These are phyloP conservation scores for Solenopsis fugax DNA, from an alignment of 1,140 invertebrate species.

Conservation along the genomic window DNA sequence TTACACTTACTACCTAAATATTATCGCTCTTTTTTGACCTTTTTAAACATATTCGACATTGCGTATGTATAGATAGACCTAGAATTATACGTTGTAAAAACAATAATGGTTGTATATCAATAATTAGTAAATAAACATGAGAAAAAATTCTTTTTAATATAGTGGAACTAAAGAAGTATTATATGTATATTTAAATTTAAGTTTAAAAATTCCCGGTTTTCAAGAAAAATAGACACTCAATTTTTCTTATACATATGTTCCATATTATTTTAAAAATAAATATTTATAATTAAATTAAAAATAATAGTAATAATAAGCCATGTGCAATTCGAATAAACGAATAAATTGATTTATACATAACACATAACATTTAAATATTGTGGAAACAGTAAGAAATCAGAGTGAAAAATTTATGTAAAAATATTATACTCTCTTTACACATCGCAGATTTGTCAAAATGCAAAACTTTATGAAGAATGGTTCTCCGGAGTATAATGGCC, in stretches of 20 bases:
- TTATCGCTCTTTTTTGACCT: too few relatives aligned
- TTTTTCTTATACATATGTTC: not conserved
- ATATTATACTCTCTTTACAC: constrained; percentile 31
- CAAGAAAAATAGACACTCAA: not conserved
- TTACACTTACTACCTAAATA: too few relatives aligned
- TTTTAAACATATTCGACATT: too few relatives aligned
- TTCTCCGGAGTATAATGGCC: constrained; percentile 63
- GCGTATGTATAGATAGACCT: too few relatives aligned
- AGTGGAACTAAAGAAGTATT: not conserved
- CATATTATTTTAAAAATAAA: not conserved
- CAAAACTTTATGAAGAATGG: constrained; percentile 61
- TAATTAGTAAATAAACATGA: not conserved
- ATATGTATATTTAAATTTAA: not conserved
- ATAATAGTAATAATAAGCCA: not conserved
- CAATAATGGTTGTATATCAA: not conserved
- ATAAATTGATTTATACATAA: not conserved
- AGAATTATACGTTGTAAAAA: not conserved
- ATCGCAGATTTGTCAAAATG: constrained; percentile 44
- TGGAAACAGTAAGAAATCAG: constrained; percentile 8
- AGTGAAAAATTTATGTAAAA: constrained; percentile 17
- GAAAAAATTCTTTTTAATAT: not conserved
- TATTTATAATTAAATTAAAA: constrained; percentile 16
- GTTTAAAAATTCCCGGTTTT: not conserved
- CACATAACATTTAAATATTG: not conserved
- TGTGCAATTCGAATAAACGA: not conserved